A percentile compares a stretch with the other conserved stretches of the same genome.
phyloP scores from a whole-genome alignment of 2,888 invertebrate species.

The Exocentrus adspersus region DNA sequence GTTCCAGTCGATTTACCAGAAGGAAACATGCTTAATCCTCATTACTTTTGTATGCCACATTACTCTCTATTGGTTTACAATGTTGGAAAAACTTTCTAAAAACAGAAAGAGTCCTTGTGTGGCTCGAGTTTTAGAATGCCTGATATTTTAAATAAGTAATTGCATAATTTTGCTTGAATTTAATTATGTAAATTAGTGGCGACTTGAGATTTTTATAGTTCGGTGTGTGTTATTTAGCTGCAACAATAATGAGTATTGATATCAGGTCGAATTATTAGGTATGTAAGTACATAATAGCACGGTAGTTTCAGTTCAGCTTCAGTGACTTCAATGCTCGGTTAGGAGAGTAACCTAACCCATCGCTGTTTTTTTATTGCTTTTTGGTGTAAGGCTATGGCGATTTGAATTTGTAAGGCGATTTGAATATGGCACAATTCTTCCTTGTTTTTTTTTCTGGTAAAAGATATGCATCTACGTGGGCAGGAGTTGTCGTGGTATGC shows the following conservation, averaged over 20 bases:
- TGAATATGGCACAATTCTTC: background rate
- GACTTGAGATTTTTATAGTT: background rate
- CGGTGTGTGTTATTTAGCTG: background rate
- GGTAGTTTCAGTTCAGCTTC: too few relatives aligned
- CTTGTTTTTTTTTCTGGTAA: background rate
- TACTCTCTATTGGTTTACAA: background rate
- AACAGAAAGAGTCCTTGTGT: background rate
- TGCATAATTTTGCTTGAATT: slow-evolving; percentile 1
- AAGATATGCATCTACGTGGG: slow-evolving; percentile 14
- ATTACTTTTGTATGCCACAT: background rate
- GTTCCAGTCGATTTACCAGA: too few relatives aligned
- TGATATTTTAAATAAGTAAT: slow-evolving; percentile 1
- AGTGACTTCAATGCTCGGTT: too few relatives aligned
- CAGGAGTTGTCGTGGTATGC: slow-evolving; percentile 14
- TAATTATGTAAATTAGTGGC: background rate
- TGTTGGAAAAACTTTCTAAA: slow-evolving; percentile 1
- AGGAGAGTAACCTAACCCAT: too few relatives aligned
- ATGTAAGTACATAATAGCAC: too few relatives aligned
- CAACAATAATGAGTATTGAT: too few relatives aligned
- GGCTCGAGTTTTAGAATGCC: background rate
- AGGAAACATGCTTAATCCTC: too few relatives aligned
- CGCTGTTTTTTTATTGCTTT: too few relatives aligned
- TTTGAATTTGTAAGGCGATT: background rate
- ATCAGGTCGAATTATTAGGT: too few relatives aligned
- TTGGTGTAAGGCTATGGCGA: too few relatives aligned